Conservation (phyloP, 2,797 vertebrate genomes). For the Lindbergichthys nudifrons region DNA sequence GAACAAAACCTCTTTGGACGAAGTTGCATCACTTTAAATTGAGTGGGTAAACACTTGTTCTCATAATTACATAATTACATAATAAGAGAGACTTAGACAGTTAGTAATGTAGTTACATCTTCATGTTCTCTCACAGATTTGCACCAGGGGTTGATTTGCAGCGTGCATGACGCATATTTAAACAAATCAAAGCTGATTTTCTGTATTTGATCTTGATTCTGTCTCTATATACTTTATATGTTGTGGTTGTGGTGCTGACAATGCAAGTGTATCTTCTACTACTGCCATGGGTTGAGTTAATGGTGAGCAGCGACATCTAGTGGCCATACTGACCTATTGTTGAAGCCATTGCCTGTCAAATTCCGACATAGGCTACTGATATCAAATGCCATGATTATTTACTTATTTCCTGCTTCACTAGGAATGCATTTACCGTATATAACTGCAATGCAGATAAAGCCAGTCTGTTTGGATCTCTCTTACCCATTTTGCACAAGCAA, state of each 20-base stretch:
- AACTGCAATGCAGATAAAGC: background rate
- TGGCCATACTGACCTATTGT: slow-evolving; percentile 14
- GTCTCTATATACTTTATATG: slow-evolving; percentile 1
- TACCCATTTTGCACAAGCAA: background rate
- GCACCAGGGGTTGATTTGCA: slow-evolving; percentile 45
- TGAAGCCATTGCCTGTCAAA: background rate
- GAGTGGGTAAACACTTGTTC: background rate
- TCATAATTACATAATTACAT: background rate
- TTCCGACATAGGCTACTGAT: background rate
- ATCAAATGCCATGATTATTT: background rate
- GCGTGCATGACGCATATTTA: slow-evolving; percentile 25
- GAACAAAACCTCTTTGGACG: background rate
- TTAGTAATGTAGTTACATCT: slow-evolving; percentile 10
- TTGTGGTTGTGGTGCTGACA: slow-evolving; percentile 2
- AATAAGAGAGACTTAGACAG: background rate
- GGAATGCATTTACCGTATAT: too few species aligned
- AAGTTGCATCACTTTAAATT: background rate
- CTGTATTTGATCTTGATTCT: slow-evolving; percentile 41
- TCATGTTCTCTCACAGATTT: background rate
- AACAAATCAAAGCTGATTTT: slow-evolving; percentile 33
- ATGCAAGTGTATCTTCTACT: slow-evolving; percentile 27
- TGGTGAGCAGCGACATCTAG: slow-evolving; percentile 67
- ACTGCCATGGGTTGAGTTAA: background rate
- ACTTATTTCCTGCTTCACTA: background rate
- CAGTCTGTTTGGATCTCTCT: background rate